Evolutionary conservation across 2,113 vertebrate genomes (phyloP), one percentile per base, ranked within the genome.

Genomic region (Uria lomvia): DNA sequence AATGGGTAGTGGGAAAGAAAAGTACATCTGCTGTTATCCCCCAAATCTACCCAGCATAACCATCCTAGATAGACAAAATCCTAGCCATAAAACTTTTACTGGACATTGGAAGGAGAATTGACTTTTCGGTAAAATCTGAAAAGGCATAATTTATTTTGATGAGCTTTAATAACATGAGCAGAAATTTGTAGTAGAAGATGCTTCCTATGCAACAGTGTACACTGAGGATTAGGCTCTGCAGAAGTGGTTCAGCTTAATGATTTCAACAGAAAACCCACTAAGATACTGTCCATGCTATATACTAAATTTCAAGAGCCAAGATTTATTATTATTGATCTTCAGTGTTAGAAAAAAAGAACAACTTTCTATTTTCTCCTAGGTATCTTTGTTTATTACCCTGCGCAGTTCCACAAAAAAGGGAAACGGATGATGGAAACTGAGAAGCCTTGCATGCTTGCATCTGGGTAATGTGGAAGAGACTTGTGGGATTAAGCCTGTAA

Each of bases 301-400:
- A 36, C 30, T 67, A 70, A 60, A 91, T 24, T 50, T 94, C n/a
- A 72, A 67, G 59, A 45, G 32, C 18, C 34, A 66, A 40, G 80
- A 84, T 67, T 78, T 91, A 83, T 65, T 90, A 49, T 70, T 97
- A 88, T 68, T 92, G 63, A 90, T 88, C 59, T 90, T 50, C 45
- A 45, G 6, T 29, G 55, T 85, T 80, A 72, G 62, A 7, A 72
- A 77, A 47, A 85, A 56, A 83, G 3, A 66, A 40, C 27, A 62
- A 36, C 19, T 55, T 94, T 68, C 34, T 89, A 15, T 72, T 63
- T 90, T 94, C 82, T 96, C 36, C 10, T 29, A 40, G 5, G 6
- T 58, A 59, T 49, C 21, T 65, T 90, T 81, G n/a, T 42, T 92
- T 80, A 84, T 72, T 81, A 70, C 13, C 30, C 58, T 67, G 18